Conservation (phyloP, 2,797 vertebrate species). For the Hyperoplus immaculatus region DNA sequence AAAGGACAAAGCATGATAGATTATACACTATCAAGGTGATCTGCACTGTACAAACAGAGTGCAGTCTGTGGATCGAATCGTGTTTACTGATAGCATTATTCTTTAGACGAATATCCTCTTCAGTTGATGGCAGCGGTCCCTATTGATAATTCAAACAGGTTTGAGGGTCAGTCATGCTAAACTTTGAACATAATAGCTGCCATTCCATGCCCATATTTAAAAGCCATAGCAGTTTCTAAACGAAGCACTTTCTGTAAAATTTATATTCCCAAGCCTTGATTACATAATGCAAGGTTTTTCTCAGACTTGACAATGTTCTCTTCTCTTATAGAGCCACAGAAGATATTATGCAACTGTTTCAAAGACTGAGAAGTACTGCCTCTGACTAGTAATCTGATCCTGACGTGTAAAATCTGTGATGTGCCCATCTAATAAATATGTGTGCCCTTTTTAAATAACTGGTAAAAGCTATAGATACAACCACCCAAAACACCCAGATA, state of each 20-base stretch:
- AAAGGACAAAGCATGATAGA: conserved; percentile 7
- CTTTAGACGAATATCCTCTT: not conserved
- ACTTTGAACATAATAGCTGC: not conserved
- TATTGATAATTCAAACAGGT: not conserved
- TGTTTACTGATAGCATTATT: conserved; percentile 30
- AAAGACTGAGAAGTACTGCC: not conserved
- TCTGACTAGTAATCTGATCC: not conserved
- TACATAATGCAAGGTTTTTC: not conserved
- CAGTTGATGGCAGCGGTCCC: not conserved
- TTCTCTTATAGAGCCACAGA: not conserved
- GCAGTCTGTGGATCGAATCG: conserved; percentile 8
- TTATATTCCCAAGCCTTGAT: not conserved
- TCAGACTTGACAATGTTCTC: not conserved
- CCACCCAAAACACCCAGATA: not conserved
- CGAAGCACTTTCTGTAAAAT: not conserved
- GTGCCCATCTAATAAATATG: not conserved
- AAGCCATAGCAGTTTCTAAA: not conserved
- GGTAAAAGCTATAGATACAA: not conserved
- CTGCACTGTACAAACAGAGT: conserved; percentile 9
- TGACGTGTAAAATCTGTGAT: not conserved
- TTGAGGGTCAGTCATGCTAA: not conserved
- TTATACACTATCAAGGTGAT: conserved; percentile 8
- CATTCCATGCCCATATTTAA: not conserved
- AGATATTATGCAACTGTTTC: not conserved
- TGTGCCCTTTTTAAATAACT: too few species aligned